phyloP scores from a whole-genome alignment of 1,140 invertebrate genomes.

The Drosophila bocki region DNA sequence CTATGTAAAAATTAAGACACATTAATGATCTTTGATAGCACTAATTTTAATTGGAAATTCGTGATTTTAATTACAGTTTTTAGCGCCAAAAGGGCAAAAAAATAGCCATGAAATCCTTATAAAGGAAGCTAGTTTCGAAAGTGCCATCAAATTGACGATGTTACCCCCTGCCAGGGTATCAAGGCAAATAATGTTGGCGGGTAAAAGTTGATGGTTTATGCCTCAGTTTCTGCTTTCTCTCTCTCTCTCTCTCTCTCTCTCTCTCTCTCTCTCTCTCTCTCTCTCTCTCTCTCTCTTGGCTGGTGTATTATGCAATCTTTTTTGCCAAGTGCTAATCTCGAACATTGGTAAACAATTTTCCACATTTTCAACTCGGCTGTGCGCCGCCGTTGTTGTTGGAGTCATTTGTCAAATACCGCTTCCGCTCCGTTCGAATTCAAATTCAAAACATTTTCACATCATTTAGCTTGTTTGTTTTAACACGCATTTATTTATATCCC shows the following conservation, averaged over 20 bases:
- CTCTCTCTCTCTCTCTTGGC: conserved; percentile 8
- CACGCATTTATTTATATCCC: conserved; percentile 39
- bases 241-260: conserved; percentile 10
- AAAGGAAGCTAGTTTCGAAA: not conserved
- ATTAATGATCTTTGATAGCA: too few species aligned
- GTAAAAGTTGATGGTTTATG: conserved; percentile 63
- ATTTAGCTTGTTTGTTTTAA: conserved; percentile 48
- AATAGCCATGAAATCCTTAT: not conserved
- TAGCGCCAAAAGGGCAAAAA: not conserved
- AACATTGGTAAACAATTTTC: conserved; percentile 57
- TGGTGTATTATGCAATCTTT: conserved; percentile 59
- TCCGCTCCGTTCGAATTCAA: conserved; percentile 42
- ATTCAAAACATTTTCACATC: conserved; percentile 32
- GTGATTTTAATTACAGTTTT: not conserved
- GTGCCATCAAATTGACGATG: not conserved
- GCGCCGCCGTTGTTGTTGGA: conserved; percentile 12
- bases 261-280: conserved; percentile 15
- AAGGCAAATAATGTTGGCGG: conserved; percentile 65
- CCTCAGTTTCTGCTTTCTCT: conserved; percentile 31
- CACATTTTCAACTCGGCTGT: conserved; percentile 32
- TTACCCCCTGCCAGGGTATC: conserved; percentile 18
- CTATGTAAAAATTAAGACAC: too few species aligned
- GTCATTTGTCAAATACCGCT: conserved; percentile 64
- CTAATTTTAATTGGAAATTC: too few species aligned
- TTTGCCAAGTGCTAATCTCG: conserved; percentile 65